Evolutionary conservation across 2,797 vertebrate genomes (phyloP).

Genomic region (Rhynchonycteris naso): DNA sequence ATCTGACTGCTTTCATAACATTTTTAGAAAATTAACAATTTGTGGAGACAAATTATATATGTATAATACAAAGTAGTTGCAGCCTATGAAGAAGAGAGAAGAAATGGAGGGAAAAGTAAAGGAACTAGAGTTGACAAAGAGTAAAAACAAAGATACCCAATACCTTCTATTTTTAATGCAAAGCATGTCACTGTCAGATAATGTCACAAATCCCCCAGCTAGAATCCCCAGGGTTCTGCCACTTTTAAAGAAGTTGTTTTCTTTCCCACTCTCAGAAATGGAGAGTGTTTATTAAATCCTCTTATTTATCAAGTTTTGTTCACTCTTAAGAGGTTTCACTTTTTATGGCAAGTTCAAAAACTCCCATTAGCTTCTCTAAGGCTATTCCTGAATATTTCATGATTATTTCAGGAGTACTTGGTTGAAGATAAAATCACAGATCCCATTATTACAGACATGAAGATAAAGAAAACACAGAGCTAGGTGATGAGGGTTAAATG

Average conservation of each 20-base stretch:
- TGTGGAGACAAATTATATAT: not conserved
- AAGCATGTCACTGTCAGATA: not conserved
- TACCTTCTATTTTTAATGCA: not conserved
- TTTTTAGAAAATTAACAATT: constrained; percentile 32
- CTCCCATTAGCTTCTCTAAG: not conserved
- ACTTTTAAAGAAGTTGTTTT: not conserved
- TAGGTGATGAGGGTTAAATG: not conserved
- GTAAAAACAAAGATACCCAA: not conserved
- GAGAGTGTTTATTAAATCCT: not conserved
- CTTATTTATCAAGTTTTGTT: constrained; percentile 30
- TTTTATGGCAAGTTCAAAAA: not conserved
- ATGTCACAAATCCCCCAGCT: not conserved
- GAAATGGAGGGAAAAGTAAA: not conserved
- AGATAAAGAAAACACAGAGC: not conserved
- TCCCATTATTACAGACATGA: not conserved
- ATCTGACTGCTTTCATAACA: not conserved
- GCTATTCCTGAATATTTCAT: not conserved
- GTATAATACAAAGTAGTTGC: not conserved
- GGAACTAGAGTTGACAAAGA: not conserved
- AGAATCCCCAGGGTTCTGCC: not conserved
- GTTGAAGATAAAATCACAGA: not conserved
- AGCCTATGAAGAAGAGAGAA: not conserved
- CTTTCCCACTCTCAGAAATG: not conserved
- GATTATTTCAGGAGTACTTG: not conserved
- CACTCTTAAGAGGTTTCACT: constrained; percentile 40